Evolutionary conservation across 1,140 invertebrate genomes (phyloP).

Genomic region (Bombus confusus): DNA sequence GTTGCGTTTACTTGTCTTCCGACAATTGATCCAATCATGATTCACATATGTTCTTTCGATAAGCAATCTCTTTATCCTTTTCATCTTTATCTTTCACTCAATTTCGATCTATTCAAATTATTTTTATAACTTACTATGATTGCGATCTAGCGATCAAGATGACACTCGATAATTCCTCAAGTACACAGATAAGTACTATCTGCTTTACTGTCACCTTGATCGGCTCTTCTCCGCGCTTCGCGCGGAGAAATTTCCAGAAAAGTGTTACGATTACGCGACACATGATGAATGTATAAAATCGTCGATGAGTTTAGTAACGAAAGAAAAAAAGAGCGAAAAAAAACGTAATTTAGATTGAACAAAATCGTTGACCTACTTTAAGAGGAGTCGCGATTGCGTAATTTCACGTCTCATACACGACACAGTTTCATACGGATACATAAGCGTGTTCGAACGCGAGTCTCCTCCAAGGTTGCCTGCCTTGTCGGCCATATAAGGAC

Average conservation of each 20-base stretch:
- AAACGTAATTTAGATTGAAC: not conserved
- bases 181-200: not conserved
- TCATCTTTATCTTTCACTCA: not conserved
- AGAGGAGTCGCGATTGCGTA: conserved; percentile 46
- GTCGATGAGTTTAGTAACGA: not conserved
- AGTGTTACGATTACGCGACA: no score
- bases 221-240: not conserved
- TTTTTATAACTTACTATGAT: not conserved
- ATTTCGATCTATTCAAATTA: not conserved
- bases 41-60: no score
- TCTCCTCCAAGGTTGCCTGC: conserved; percentile 56
- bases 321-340: not conserved
- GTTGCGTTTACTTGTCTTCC: no score
- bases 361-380: conserved; percentile 65
- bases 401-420: conserved; percentile 23
- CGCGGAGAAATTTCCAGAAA: not conserved
- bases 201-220: not conserved
- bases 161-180: not conserved
- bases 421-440: conserved; percentile 8
- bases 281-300: not conserved
- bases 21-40: not conserved
- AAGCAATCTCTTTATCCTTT: not conserved
- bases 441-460: conserved; percentile 20
- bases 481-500: conserved; percentile 52
- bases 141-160: no score